A percentile compares a stretch with the other conserved stretches of the same genome.
These are phyloP conservation scores for Antidorcas marsupialis DNA, from an alignment of 2,113 vertebrate species.

Conservation along the genomic window DNA sequence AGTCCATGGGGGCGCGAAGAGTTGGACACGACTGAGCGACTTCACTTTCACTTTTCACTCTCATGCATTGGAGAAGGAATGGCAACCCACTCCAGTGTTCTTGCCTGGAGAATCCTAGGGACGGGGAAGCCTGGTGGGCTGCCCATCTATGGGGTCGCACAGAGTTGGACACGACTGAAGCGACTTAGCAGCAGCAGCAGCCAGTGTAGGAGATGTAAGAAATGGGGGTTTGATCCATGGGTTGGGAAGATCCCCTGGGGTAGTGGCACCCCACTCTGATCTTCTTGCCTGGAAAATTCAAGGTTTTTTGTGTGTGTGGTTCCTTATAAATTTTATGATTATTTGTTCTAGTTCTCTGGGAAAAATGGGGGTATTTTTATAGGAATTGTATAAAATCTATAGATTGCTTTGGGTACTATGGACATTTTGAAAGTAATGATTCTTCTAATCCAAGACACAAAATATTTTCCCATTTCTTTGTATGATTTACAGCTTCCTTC, in stretches of 20 bases:
- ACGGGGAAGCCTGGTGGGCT: no score
- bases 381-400: background rate
- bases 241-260: background rate
- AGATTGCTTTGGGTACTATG: background rate
- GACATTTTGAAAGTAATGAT: background rate
- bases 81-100: no score
- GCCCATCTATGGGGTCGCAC: rapidly evolving
- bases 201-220: background rate
- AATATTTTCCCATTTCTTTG: background rate
- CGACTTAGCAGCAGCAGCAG: no score
- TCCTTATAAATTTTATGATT: background rate
- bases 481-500: background rate
- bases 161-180: no score
- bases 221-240: background rate
- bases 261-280: background rate
- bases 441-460: background rate
- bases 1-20: no score
- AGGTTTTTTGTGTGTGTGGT: background rate
- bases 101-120: no score
- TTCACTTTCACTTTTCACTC: no score
- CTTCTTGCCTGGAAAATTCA: background rate
- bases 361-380: background rate
- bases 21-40: rapidly evolving
- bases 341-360: background rate
- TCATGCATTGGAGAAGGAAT: no score